phyloP scores from a whole-genome alignment of 64 coral and sea anemone species.

The Astreopora myriophthalma region DNA sequence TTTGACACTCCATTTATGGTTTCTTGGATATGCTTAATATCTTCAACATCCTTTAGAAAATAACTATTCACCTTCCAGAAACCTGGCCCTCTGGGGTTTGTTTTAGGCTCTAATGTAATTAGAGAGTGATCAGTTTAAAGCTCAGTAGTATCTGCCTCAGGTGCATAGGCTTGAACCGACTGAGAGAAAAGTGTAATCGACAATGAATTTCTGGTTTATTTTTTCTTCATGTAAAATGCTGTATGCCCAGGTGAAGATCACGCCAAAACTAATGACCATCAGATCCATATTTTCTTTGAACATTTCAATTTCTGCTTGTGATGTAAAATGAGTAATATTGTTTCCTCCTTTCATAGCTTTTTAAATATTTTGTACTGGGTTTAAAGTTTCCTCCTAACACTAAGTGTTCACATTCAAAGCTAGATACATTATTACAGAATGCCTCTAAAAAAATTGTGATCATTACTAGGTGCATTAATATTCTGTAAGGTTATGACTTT shows the following conservation, averaged over 20 bases:
- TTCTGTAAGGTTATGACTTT: constrained; percentile 31
- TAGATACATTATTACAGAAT: neutral
- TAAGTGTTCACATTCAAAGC: constrained; percentile 30
- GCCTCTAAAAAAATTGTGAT: constrained; percentile 22
- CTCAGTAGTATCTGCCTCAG: neutral
- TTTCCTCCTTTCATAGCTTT: constrained; percentile 39
- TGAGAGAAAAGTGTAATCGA: neutral
- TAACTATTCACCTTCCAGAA: too few relatives aligned
- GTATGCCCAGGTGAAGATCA: neutral
- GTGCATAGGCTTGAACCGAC: neutral
- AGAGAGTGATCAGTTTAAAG: constrained; percentile 27
- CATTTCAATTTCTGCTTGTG: neutral
- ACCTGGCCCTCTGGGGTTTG: too few relatives aligned
- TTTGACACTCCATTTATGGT: too few relatives aligned
- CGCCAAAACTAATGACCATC: constrained; percentile 42
- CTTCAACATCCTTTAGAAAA: too few relatives aligned
- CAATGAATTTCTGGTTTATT: neutral
- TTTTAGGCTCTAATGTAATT: neutral
- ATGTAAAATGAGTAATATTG: constrained; percentile 2
- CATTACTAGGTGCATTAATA: neutral
- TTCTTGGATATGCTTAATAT: too few relatives aligned
- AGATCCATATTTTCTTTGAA: constrained; percentile 21
- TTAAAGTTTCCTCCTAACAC: constrained; percentile 47
- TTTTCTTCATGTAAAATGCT: neutral
- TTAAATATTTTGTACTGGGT: neutral